Percentiles rank a stretch among this genome's conserved stretches.
These are phyloP conservation scores for Porites lobata DNA, from an alignment of 92 coral and sea anemone genomes.

Conservation along the genomic window DNA sequence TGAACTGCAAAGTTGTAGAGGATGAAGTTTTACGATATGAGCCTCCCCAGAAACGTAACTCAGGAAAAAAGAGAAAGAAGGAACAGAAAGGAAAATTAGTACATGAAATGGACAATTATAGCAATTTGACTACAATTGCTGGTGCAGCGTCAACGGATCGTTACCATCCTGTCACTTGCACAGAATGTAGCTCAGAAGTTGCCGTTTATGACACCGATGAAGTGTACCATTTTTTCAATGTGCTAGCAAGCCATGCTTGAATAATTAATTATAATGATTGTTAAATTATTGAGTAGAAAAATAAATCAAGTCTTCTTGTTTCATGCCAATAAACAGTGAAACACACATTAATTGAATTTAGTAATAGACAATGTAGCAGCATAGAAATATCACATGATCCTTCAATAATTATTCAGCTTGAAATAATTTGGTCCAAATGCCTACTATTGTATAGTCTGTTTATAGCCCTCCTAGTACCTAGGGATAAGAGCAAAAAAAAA, in stretches of 20 bases:
- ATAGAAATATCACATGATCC: too few relatives aligned
- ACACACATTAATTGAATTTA: not conserved
- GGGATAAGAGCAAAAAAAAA: too few relatives aligned
- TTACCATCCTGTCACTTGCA: slow-evolving; percentile 92
- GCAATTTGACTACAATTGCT: slow-evolving; percentile 4
- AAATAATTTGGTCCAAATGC: too few relatives aligned
- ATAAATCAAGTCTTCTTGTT: not conserved
- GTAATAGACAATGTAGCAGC: too few relatives aligned
- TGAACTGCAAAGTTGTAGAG: slow-evolving; percentile 87
- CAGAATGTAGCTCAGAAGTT: slow-evolving; percentile 93
- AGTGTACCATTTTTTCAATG: slow-evolving; percentile 96
- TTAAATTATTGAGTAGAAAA: not conserved
- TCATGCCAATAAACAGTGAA: not conserved
- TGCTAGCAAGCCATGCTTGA: slow-evolving; percentile 90
- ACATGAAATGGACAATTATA: slow-evolving; percentile 13
- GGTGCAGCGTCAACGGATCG: slow-evolving; percentile 64
- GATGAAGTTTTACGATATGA: slow-evolving; percentile 92
- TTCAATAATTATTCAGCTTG: too few relatives aligned
- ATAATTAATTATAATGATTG: not conserved
- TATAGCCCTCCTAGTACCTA: too few relatives aligned
- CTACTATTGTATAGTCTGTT: too few relatives aligned
- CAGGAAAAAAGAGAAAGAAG: slow-evolving; percentile 77
- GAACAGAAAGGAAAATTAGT: slow-evolving; percentile 81
- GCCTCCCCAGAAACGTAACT: slow-evolving; percentile 65
- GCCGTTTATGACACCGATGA: slow-evolving; percentile 97